Conservation (phyloP, 2,888 invertebrate genomes). For the Tribolium freemani region DNA sequence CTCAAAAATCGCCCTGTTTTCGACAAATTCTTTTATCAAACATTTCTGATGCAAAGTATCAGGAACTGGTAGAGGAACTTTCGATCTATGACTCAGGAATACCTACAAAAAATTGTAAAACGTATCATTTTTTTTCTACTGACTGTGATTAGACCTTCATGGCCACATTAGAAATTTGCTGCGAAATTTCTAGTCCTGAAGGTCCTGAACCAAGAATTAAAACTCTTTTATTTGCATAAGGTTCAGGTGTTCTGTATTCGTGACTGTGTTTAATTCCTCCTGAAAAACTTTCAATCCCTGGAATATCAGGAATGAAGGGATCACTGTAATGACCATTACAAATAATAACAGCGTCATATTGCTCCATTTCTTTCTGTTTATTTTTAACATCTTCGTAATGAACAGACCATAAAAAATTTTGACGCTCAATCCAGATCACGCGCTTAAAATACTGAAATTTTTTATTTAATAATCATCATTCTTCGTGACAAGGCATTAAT, state of each 20-base stretch:
- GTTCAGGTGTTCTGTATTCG: constrained; percentile 81
- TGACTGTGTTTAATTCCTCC: constrained; percentile 81
- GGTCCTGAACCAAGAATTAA: constrained; percentile 88
- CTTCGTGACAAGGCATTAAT: constrained; percentile 51
- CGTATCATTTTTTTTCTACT: background rate
- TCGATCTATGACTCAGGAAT: constrained; percentile 55
- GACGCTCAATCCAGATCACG: constrained; percentile 63
- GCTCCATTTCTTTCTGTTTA: constrained; percentile 69
- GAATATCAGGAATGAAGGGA: constrained; percentile 78
- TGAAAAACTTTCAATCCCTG: constrained; percentile 75
- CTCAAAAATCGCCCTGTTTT: constrained; percentile 71
- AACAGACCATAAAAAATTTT: constrained; percentile 73
- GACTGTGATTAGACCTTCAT: constrained; percentile 64
- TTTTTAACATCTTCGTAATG: constrained; percentile 71
- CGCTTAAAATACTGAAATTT: constrained; percentile 58
- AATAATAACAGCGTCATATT: constrained; percentile 83
- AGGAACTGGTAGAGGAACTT: constrained; percentile 62
- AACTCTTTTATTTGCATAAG: constrained; percentile 77
- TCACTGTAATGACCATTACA: constrained; percentile 89
- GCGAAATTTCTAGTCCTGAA: constrained; percentile 83
- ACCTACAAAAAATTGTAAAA: constrained; percentile 55
- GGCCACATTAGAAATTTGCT: constrained; percentile 76
- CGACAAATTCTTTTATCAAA: constrained; percentile 69
- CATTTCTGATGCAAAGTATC: constrained; percentile 70
- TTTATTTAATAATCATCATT: background rate